Base-by-base conservation (phyloP, 2,888 invertebrate genomes). In the Oxyscelio sp. region DNA sequence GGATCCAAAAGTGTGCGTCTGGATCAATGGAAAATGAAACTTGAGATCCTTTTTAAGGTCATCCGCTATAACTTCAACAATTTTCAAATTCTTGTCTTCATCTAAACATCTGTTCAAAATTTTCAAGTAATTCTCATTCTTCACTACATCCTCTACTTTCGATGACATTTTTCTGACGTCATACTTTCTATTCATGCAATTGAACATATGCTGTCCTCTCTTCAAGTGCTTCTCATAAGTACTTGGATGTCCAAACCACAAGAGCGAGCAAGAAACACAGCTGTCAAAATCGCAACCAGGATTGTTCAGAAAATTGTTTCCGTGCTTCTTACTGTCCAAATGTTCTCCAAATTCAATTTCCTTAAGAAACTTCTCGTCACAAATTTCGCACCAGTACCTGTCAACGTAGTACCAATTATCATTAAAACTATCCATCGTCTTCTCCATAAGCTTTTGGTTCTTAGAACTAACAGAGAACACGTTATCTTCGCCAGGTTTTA, bases 251-350 rank as follows among this genome's bases (percentile, higher is more conserved):
- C 83, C 87, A 17, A 86, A 75, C 88, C 90, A 92, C 34, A 88
- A 83, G 4, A 80, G 81, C 2, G 91, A 87, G 81, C 92, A 92
- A 4, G 87, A 52, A 40, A 90, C 75, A 50, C 91, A 92, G 40
- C 84, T 80, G 17, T 88, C 87, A n/a, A 48, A 65, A 17, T 6
- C 4, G 13, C 17, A 15, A 1, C 24, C 4, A 0, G 1, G 1
- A 13, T 31, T 40, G 4, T 0, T 13, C 19, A 19, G 13, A 4
- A 27, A 34, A 19, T 66, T 50, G 15, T 58, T 0, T 8, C 5
- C n/a, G 21, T 89, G 88, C 2, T 19, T 34, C 1, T 0, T 0
- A 8, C 50, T 6, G 31, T 50, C 27, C 27, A 92, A 56, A 66
- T 91, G 91, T 6, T 73, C 24, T 19, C 86, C 45, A 80, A 91